Percentiles rank a stretch among this genome's conserved stretches.
phyloP scores from a whole-genome alignment of 2,113 vertebrate species.

The Oryctolagus cuniculus region mOryCun1.1 NC_091432.1:222971001-222971500 shows the following conservation, averaged over 20 bases:
- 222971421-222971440: background rate
- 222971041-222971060: background rate
- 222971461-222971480: fast-evolving
- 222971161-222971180: slow-evolving; percentile 36
- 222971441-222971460: fast-evolving
- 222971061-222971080: background rate
- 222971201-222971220: slow-evolving; percentile 5
- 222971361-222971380: background rate
- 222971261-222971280: background rate
- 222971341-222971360: background rate
- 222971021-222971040: background rate
- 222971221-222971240: background rate
- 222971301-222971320: fast-evolving
- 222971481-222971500: background rate
- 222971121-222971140: slow-evolving; percentile 1
- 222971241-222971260: background rate
- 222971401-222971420: background rate
- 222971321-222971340: background rate
- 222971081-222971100: background rate
- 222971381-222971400: background rate
- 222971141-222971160: slow-evolving; percentile 9
- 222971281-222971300: background rate
- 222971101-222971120: slow-evolving; percentile 45
- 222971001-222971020: background rate
- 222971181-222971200: slow-evolving; percentile 19